These are phyloP conservation scores for Lepus oiostolus DNA, from an alignment of 2,797 vertebrate species.

Conservation along the genomic window DNA sequence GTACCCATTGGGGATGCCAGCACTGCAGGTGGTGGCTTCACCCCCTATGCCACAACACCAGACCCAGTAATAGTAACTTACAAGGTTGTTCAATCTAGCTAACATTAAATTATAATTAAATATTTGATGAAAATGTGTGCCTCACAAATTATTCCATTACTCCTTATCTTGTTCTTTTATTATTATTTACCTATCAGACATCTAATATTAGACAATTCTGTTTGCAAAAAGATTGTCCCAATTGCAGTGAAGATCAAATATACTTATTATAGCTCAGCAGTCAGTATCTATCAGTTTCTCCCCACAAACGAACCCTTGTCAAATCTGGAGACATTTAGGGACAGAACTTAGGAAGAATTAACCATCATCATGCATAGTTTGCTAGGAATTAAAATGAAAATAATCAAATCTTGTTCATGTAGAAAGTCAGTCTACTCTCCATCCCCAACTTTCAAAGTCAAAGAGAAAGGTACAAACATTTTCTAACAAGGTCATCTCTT, in stretches of 20 bases:
- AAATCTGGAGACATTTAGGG: neutral
- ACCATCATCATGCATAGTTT: neutral
- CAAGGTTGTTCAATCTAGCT: neutral
- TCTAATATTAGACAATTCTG: neutral
- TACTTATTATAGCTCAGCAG: neutral
- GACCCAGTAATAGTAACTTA: neutral
- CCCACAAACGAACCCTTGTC: neutral
- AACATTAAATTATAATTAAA: neutral
- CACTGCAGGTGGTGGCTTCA: no score
- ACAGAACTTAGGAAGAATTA: slow-evolving; percentile 15
- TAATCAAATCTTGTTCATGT: neutral
- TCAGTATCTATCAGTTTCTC: neutral
- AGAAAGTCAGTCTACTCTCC: neutral
- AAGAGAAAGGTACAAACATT: neutral
- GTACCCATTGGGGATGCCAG: no score
- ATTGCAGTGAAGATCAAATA: neutral
- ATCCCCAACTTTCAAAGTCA: neutral
- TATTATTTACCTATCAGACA: slow-evolving; percentile 25
- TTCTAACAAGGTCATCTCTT: neutral
- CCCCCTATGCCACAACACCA: no score
- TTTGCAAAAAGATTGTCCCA: neutral
- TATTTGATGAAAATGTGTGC: neutral
- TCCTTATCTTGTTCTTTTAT: neutral
- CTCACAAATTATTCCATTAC: neutral
- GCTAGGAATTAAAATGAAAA: neutral